Base-by-base conservation (phyloP, 2,888 invertebrate species). In the Drosophila parthenogenetica region DNA sequence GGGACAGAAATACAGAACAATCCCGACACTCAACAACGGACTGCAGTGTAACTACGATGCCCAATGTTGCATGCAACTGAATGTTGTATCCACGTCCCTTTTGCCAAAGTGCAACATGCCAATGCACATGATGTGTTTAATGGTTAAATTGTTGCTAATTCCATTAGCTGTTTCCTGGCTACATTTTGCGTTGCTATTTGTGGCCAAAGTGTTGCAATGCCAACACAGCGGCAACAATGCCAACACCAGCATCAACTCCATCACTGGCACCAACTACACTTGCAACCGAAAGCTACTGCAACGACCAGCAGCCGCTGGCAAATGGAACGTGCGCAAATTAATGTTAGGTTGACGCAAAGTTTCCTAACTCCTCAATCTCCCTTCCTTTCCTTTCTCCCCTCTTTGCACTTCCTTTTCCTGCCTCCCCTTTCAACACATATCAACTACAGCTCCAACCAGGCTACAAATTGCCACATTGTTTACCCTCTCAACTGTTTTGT, bases 131-230 rank as follows among this genome's bases (percentile, higher is more conserved):
- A 83, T 88, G 81, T 86, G 86, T 83, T 86, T 86, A 88, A 88
- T 88, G 86, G 77, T 88, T 86, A 86, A 88, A 88, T 88, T 88
- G 86, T 88, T 88, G 86, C 86, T 88, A 86, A 86, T 86, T 86
- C 83, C 85, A 86, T 88, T 88, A 81, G 81, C 73, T 62, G 71
- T 67, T 79, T 81, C 72, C 73, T 68, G 77, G 70, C 83, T 83
- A 63, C 78, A 70, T 72, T 65, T 51, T 64, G 63, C 79, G 71
- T 71, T 71, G 50, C 57, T 68, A 59, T 71, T 85, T 85, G 86
- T 77, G 80, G 78, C 82, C 75, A 81, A 73, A 85, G 85, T 84
- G 81, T 79, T 87, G 79, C 82, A 78, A 68, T 67, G 66, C 59
- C 69, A 53, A 37, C 64, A 64, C 76, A 71, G 43, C 54, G 60